Conservation (phyloP, 2,113 vertebrate species). For the Monopterus albus region DNA sequence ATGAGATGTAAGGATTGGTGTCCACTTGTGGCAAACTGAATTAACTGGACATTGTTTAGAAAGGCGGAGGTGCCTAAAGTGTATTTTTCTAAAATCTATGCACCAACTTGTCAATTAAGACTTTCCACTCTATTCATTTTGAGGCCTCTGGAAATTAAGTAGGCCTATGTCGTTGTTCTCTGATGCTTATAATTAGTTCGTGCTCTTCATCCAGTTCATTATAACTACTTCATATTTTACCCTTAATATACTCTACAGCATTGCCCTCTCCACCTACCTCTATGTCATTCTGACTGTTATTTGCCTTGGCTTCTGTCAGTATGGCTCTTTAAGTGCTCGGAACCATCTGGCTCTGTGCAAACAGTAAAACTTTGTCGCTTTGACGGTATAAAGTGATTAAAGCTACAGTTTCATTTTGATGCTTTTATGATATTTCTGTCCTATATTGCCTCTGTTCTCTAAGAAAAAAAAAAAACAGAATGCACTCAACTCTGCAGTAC, state of each 20-base stretch:
- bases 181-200: background rate
- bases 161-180: background rate
- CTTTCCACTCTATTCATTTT: background rate
- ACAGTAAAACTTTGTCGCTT: slow-evolving; percentile 11
- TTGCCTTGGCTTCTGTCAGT: slow-evolving; percentile 2
- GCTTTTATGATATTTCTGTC: slow-evolving; percentile 40
- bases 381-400: slow-evolving; percentile 21
- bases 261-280: background rate
- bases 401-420: slow-evolving; percentile 24
- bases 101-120: background rate
- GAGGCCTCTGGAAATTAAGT: too few relatives aligned
- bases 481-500: slow-evolving; percentile 32
- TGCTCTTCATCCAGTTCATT: background rate
- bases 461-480: slow-evolving; percentile 21
- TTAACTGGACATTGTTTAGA: too few relatives aligned
- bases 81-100: background rate
- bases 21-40: too few relatives aligned
- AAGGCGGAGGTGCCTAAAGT: too few relatives aligned
- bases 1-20: too few relatives aligned
- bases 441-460: slow-evolving; percentile 7
- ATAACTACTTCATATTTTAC: background rate
- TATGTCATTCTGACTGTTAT: background rate
- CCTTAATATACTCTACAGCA: background rate
- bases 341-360: slow-evolving; percentile 15
- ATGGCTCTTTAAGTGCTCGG: background rate